Percentiles rank a stretch among this genome's conserved stretches.
Evolutionary conservation across 2,113 vertebrate species (phyloP).

Genomic region (Sturnira hondurensis): DNA sequence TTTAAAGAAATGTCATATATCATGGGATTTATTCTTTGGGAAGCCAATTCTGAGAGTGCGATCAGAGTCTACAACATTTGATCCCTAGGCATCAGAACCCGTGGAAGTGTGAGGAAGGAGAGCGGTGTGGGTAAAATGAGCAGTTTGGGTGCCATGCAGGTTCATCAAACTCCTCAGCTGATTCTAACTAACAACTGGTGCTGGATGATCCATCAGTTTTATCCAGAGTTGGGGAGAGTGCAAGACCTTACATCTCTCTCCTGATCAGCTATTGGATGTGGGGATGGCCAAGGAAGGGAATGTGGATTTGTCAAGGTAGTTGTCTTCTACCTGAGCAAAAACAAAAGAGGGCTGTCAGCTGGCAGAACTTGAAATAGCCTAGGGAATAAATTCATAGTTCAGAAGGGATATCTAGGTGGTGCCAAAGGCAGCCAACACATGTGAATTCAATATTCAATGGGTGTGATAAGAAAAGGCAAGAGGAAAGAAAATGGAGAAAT

Average conservation of each 20-base stretch:
- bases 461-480: neutral
- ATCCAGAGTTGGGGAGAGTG: neutral
- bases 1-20: neutral
- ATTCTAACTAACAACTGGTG: too few relatives aligned
- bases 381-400: neutral
- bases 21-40: neutral
- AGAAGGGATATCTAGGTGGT: neutral
- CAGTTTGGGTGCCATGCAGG: neutral
- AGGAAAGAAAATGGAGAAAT: neutral
- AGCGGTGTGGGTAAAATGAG: neutral
- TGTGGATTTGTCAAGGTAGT: neutral
- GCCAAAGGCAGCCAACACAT: accelerated
- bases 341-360: neutral
- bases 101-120: neutral
- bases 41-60: neutral
- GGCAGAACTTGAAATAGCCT: neutral
- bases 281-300: neutral
- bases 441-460: neutral
- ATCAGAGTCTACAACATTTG: neutral
- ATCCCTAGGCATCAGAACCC: neutral
- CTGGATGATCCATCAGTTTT: neutral
- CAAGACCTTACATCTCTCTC: accelerated
- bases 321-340: neutral
- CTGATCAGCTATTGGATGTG: neutral
- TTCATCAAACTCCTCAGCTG: neutral